Percentiles rank a stretch among this genome's conserved stretches.
phyloP scores from a whole-genome alignment of 2,888 invertebrate genomes.

The Listrodromus nycthemerus region DNA sequence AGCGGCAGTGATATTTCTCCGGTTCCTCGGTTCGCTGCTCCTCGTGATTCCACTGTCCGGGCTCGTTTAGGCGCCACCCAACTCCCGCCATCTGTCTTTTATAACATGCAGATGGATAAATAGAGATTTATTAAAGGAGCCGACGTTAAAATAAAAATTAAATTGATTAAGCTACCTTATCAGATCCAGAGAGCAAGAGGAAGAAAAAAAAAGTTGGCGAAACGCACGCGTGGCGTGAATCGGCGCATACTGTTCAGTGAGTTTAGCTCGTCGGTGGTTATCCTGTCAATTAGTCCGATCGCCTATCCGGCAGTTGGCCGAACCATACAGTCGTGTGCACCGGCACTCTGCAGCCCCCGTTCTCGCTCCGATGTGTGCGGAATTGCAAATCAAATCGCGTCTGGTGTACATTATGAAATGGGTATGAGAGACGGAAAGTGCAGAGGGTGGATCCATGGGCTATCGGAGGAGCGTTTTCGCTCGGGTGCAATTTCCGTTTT shows the following conservation, averaged over 20 bases:
- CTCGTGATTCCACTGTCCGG: conserved; percentile 38
- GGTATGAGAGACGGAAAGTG: conserved; percentile 13
- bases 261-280: conserved; percentile 26
- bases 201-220: not conserved
- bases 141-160: not conserved
- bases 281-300: conserved; percentile 48
- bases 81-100: conserved; percentile 25
- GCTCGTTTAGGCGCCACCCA: conserved; percentile 56
- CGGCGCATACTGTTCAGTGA: conserved; percentile 18
- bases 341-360: conserved; percentile 46
- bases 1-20: conserved; percentile 47
- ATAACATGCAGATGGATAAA: conserved; percentile 15
- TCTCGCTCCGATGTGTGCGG: conserved; percentile 18
- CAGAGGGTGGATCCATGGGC: not conserved
- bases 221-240: too few species aligned
- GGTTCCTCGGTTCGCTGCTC: conserved; percentile 25
- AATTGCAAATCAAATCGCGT: conserved; percentile 63
- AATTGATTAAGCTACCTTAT: not conserved
- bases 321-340: conserved; percentile 25
- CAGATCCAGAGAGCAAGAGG: not conserved
- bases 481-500: conserved; percentile 77
- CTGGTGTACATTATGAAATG: conserved; percentile 56
- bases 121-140: conserved; percentile 19
- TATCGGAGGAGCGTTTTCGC: conserved; percentile 64
- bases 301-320: conserved; percentile 21